Evolutionary conservation across 2,113 vertebrate species (phyloP), one percentile per base, ranked within the genome.

Genomic region (Tragelaphus buxtoni): DNA sequence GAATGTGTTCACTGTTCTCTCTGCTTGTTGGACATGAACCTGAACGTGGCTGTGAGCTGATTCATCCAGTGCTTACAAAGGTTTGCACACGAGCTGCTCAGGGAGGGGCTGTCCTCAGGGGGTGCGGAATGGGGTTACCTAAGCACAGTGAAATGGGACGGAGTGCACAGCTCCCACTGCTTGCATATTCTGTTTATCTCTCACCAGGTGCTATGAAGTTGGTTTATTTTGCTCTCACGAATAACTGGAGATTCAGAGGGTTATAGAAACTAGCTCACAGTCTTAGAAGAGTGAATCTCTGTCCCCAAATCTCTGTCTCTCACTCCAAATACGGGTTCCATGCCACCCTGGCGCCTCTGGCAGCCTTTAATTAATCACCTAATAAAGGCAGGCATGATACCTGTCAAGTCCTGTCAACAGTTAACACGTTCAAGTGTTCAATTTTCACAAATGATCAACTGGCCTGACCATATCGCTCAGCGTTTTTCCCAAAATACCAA

Each of bases 351-450:
- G 74, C 7, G 6, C 69, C 72, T 63, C 94, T 22, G 13, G 92
- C 60, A 24, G 88, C 72, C 92, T 95, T 95, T 90, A 96, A 94
- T 96, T 90, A 95, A 92, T 96, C 97, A 85, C 95, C 65, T 65
- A 82, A 95, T 90, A 81, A 96, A 90, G 69, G 88, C 60, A 77
- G 80, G 91, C 69, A 72, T 4, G 76, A 35, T 79, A 89, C 69
- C 94, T 72, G 81, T 96, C 95, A 88, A 61, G 55, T 87, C 89
- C 91, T 13, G 65, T 93, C 89, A 87, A 32, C 79, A 89, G 83
- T 91, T 96, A 92, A 91, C 83, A 87, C 18, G 4, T 87, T 47
- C 84, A 83, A 49, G 69, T 4, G 60, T 93, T 84, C 61, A 9
- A 2, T 90, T 93, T 96, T 96, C 96, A 95, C 94, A 94, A 82